Conservation (phyloP, 2,113 vertebrate genomes). For the Proteles cristata region DNA sequence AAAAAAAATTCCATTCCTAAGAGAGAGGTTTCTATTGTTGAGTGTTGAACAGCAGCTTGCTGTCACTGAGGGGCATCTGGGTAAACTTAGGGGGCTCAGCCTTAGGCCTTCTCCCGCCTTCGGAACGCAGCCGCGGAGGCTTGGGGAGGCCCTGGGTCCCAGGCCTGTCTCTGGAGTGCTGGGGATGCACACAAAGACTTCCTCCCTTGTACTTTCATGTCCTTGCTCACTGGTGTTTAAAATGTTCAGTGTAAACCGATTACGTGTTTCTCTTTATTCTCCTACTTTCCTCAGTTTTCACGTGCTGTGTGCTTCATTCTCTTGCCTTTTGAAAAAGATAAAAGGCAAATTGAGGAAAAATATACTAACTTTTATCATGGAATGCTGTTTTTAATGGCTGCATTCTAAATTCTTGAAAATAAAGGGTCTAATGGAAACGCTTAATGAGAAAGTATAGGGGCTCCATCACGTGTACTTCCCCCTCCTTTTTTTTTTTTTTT, state of each 20-base stretch:
- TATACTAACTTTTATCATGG: slow-evolving; percentile 78
- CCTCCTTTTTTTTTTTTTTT: slow-evolving; percentile 74
- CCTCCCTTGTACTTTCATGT: not conserved
- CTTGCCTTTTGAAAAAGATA: slow-evolving; percentile 58
- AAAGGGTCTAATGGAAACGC: slow-evolving; percentile 83
- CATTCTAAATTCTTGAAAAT: slow-evolving; percentile 85
- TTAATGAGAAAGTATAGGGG: slow-evolving; percentile 70
- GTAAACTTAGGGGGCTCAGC: not conserved
- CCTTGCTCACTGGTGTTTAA: not conserved
- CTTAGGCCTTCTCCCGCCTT: not conserved
- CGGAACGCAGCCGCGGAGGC: not conserved
- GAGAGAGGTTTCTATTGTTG: not conserved
- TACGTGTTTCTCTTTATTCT: not conserved
- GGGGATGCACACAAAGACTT: not conserved
- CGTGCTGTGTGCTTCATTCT: not conserved
- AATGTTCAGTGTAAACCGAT: not conserved
- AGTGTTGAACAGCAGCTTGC: not conserved
- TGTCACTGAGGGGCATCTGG: not conserved
- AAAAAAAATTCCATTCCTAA: not conserved
- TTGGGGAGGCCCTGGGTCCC: not conserved
- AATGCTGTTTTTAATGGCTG: slow-evolving; percentile 83
- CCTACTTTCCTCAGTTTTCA: not conserved
- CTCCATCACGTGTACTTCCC: slow-evolving; percentile 65
- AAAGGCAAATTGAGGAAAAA: slow-evolving; percentile 73
- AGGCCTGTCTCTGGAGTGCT: accelerated